These are phyloP conservation scores for Cotesia congregata DNA, from an alignment of 2,888 invertebrate species.

Conservation along the genomic window DNA sequence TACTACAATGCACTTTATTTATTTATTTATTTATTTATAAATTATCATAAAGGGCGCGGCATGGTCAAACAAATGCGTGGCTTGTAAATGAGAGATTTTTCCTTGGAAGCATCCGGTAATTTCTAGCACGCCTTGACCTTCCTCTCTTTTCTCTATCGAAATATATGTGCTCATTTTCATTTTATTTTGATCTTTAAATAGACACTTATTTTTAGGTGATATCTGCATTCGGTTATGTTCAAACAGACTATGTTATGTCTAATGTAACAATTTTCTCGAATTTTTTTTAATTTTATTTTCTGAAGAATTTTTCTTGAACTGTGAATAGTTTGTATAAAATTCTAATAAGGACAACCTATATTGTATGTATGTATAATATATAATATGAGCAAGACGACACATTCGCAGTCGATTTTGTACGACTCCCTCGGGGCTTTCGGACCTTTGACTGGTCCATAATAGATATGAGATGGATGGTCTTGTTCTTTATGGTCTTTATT, in stretches of 20 bases:
- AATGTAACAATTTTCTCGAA: too few relatives aligned
- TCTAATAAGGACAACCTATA: too few relatives aligned
- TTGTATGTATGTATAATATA: too few relatives aligned
- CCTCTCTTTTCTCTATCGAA: conserved; percentile 42
- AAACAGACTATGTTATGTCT: too few relatives aligned
- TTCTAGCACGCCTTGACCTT: conserved; percentile 61
- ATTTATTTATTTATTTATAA: neutral
- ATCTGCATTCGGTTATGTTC: neutral
- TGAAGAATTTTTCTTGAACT: too few relatives aligned
- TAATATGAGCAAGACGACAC: too few relatives aligned
- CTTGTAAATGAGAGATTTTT: conserved; percentile 17
- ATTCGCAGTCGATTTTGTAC: too few relatives aligned
- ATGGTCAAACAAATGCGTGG: neutral
- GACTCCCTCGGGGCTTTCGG: too few relatives aligned
- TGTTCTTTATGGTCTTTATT: too few relatives aligned
- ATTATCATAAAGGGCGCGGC: conserved; percentile 16
- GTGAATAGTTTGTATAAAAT: too few relatives aligned
- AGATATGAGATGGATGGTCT: neutral
- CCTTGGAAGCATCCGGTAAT: conserved; percentile 42
- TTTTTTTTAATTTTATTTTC: too few relatives aligned
- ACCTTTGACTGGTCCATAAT: neutral
- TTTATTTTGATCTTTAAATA: conserved; percentile 50
- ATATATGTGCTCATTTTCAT: neutral
- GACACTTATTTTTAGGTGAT: conserved; percentile 59
- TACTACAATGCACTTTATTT: neutral